Evolutionary conservation across 92 coral and sea anemone species (phyloP).

Genomic region (Porites rus): DNA sequence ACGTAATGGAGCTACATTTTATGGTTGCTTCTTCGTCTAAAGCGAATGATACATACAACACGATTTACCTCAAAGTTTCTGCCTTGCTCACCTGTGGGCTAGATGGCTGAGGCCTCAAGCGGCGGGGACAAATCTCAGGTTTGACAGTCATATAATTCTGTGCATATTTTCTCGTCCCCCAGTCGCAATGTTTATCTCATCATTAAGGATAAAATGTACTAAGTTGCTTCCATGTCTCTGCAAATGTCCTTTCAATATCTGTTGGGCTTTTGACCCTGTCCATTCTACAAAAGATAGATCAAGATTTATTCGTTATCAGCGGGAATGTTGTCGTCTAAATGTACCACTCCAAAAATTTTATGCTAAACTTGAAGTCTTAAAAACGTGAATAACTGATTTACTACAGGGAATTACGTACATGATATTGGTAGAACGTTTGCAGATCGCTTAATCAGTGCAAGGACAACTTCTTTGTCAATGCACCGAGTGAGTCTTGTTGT

Average conservation of each 20-base stretch:
- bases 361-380: background rate
- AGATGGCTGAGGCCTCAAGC: slow-evolving; percentile 83
- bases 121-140: slow-evolving; percentile 66
- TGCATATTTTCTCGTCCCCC: slow-evolving; percentile 32
- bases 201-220: slow-evolving; percentile 7
- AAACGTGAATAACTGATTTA: background rate
- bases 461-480: slow-evolving; percentile 22
- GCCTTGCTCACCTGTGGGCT: slow-evolving; percentile 83
- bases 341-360: slow-evolving; percentile 30
- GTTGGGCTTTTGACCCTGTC: background rate
- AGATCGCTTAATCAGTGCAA: slow-evolving; percentile 1
- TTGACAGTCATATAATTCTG: slow-evolving; percentile 29
- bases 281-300: background rate
- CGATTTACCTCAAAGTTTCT: slow-evolving; percentile 53
- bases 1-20: slow-evolving; percentile 68
- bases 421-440: slow-evolving; percentile 25
- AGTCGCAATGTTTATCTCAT: slow-evolving; percentile 24
- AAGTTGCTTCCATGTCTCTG: background rate
- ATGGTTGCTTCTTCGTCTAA: slow-evolving; percentile 32
- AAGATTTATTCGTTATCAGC: background rate
- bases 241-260: background rate
- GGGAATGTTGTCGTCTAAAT: slow-evolving; percentile 10
- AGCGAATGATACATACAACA: slow-evolving; percentile 61
- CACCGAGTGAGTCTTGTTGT: background rate
- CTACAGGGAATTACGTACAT: background rate